Evolutionary conservation across 2,113 vertebrate species (phyloP).

Genomic region (Castor canadensis): DNA sequence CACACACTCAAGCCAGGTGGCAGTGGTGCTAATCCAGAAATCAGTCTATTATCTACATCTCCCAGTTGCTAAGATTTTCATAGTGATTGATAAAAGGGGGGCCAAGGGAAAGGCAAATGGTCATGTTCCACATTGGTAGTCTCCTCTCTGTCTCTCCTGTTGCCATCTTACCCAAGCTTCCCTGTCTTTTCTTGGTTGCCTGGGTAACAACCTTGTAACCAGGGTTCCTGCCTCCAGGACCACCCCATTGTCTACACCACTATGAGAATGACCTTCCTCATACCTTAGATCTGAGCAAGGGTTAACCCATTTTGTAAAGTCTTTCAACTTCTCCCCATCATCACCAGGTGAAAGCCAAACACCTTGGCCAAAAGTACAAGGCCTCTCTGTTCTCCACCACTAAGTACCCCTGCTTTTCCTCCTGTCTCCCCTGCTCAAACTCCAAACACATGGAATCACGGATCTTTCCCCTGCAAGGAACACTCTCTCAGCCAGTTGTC

Average conservation of each 20-base stretch:
- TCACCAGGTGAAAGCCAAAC: background rate
- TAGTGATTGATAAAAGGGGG: no score
- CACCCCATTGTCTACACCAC: background rate
- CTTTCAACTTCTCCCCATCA: background rate
- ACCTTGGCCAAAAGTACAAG: background rate
- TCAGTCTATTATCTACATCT: background rate
- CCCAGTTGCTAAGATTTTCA: background rate
- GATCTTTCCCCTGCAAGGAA: background rate
- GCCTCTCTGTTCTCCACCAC: background rate
- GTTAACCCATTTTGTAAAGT: background rate
- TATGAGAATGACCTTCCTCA: background rate
- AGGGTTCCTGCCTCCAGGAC: background rate
- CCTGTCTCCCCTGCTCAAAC: no score
- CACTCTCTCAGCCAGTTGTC: background rate
- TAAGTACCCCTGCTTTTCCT: background rate
- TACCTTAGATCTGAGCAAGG: background rate
- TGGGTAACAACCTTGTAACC: background rate
- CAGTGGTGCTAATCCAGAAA: background rate
- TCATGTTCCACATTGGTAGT: accelerated
- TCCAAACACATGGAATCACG: background rate
- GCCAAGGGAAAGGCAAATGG: background rate
- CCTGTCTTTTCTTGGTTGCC: background rate
- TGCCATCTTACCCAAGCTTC: background rate
- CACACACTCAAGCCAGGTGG: background rate
- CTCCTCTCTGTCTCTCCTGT: background rate